Percentiles rank a stretch among this genome's conserved stretches.
phyloP scores from a whole-genome alignment of 2,888 invertebrate species.

The Gastracanthus pulcherrimus region DNA sequence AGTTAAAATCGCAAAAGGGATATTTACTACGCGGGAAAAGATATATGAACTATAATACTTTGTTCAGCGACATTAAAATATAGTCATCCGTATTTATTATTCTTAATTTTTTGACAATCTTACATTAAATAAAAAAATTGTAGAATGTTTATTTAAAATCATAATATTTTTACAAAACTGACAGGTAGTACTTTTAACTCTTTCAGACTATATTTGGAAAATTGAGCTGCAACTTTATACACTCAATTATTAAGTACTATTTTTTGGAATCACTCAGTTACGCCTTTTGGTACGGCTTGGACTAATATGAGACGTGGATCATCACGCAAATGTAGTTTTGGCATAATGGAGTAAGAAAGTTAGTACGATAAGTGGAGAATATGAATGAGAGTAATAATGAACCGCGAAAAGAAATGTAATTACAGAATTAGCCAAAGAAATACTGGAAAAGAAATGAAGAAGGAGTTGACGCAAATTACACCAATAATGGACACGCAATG shows the following conservation, averaged over 20 bases:
- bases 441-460: background rate
- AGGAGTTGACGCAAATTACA: conserved; percentile 19
- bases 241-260: background rate
- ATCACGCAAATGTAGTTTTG: background rate
- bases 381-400: background rate
- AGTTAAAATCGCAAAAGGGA: no score
- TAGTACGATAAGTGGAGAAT: background rate
- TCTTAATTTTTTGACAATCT: no score
- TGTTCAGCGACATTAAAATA: no score
- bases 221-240: conserved; percentile 2
- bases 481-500: conserved; percentile 30
- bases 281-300: background rate
- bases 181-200: no score
- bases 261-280: background rate
- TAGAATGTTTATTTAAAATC: no score
- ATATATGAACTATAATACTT: no score
- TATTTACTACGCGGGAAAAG: no score
- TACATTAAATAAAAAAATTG: no score
- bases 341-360: background rate
- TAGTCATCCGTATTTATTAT: no score
- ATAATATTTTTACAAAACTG: no score
- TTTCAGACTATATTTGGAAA: background rate
- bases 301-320: background rate
- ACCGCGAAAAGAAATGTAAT: conserved; percentile 14
- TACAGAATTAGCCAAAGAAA: conserved; percentile 9